Conservation (phyloP, 2,888 invertebrate species). For the Drosophila formosana region DNA sequence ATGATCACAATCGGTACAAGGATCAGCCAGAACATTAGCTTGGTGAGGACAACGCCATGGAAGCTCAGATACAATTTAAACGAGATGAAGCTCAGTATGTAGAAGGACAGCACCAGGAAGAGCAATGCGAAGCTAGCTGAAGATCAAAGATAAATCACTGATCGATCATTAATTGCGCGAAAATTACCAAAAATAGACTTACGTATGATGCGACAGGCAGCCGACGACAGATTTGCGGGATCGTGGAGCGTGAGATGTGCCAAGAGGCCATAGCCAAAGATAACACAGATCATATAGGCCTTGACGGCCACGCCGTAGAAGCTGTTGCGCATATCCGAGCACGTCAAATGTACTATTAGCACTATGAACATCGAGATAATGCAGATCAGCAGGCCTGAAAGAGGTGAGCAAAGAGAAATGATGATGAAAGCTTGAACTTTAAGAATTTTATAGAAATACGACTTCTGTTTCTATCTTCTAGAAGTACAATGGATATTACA, state of each 20-base stretch:
- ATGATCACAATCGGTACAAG: constrained; percentile 76
- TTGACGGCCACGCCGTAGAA: constrained; percentile 82
- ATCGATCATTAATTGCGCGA: not conserved
- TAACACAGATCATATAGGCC: constrained; percentile 74
- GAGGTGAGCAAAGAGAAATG: not conserved
- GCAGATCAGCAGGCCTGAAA: constrained; percentile 74
- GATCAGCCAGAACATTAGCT: constrained; percentile 80
- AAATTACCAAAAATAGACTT: constrained; percentile 33
- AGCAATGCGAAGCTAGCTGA: constrained; percentile 72
- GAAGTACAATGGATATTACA: too few relatives aligned
- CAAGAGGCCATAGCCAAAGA: constrained; percentile 78
- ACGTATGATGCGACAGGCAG: constrained; percentile 74
- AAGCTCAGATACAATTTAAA: constrained; percentile 81
- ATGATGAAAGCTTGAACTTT: not conserved
- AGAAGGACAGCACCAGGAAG: constrained; percentile 77
- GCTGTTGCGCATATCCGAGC: constrained; percentile 80
- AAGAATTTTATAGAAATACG: not conserved
- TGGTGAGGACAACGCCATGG: constrained; percentile 77
- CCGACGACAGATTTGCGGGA: constrained; percentile 71
- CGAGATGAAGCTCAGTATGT: constrained; percentile 77
- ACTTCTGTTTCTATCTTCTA: too few relatives aligned
- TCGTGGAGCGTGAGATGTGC: constrained; percentile 77
- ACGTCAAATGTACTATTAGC: constrained; percentile 73
- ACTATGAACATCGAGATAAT: constrained; percentile 81
- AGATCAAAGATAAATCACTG: constrained; percentile 6